Evolutionary conservation across 2,113 vertebrate genomes (phyloP).

Genomic region (Alouatta palliata): DNA sequence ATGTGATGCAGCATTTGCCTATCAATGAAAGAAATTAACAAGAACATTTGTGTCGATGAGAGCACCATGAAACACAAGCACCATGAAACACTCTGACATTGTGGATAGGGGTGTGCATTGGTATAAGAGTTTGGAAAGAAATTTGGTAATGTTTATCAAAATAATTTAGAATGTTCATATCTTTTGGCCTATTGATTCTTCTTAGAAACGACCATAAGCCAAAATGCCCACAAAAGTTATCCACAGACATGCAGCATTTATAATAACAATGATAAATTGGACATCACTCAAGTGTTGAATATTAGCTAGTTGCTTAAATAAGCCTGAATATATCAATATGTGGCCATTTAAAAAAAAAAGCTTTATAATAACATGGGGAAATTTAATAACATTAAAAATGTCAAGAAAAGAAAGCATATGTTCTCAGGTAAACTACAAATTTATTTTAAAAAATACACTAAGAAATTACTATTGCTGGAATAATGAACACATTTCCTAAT

Average conservation of each 20-base stretch:
- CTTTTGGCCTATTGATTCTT: not conserved
- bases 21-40: not conserved
- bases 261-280: not conserved
- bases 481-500: not conserved
- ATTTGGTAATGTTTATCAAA: not conserved
- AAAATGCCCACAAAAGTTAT: not conserved
- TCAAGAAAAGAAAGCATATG: constrained; percentile 21
- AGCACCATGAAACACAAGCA: not conserved
- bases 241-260: not conserved
- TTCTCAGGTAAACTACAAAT: constrained; percentile 30
- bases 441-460: constrained; percentile 2
- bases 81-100: no score
- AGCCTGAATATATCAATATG: not conserved
- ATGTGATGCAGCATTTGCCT: not conserved
- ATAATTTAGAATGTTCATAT: not conserved
- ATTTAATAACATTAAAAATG: constrained; percentile 44
- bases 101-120: rapidly evolving
- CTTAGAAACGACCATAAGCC: not conserved
- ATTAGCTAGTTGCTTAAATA: not conserved
- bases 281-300: not conserved
- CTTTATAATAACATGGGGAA: not conserved
- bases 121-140: not conserved
- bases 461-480: constrained; percentile 6
- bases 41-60: not conserved
- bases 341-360: not conserved